A percentile compares a stretch with the other conserved stretches of the same genome.
Evolutionary conservation across 1,140 invertebrate species (phyloP).

Genomic region (Stegodyphus mimosarum): DNA sequence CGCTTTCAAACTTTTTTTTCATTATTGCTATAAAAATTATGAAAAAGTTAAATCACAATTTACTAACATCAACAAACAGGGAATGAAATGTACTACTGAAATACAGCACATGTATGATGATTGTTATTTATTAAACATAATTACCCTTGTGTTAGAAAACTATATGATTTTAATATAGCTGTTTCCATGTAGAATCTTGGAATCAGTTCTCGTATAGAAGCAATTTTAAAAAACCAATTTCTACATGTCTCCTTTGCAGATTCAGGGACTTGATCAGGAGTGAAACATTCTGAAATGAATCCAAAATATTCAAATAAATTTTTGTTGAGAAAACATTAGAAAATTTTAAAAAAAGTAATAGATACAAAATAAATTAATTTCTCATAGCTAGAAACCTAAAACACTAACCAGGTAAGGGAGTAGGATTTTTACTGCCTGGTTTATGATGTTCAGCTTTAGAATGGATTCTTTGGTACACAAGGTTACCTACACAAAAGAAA

Average conservation of each 20-base stretch:
- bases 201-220: constrained; percentile 93
- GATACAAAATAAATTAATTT: not conserved
- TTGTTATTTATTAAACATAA: not conserved
- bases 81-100: no score
- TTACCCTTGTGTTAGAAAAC: constrained; percentile 79
- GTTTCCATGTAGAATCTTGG: constrained; percentile 94
- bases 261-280: constrained; percentile 81
- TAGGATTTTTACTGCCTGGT: constrained; percentile 72
- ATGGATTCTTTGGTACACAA: constrained; percentile 89
- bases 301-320: not conserved
- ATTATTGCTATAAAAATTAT: no score
- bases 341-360: not conserved
- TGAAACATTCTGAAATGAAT: constrained; percentile 68
- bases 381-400: not conserved
- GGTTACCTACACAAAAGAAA: constrained; percentile 65
- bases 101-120: no score
- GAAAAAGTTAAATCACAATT: no score
- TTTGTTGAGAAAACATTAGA: not conserved
- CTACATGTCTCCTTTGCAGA: constrained; percentile 94
- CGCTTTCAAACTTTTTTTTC: no score
- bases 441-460: constrained; percentile 80
- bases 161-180: constrained; percentile 90
- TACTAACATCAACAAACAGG: no score
- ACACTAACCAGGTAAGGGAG: constrained; percentile 74
- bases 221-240: constrained; percentile 99